These are phyloP conservation scores for Lates calcarifer DNA, from an alignment of 2,113 vertebrate genomes.

Conservation along the genomic window DNA sequence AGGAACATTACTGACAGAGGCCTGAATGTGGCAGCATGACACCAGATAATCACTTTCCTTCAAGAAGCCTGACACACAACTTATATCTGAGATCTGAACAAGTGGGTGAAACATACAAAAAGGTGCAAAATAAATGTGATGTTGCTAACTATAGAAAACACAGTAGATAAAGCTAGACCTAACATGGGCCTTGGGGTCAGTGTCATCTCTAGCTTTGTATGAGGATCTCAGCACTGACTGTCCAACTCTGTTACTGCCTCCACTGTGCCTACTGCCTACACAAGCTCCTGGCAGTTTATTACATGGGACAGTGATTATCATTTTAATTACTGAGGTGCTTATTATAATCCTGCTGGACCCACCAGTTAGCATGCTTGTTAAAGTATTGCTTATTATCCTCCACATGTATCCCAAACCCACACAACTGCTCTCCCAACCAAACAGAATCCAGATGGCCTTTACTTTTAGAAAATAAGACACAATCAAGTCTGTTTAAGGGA, in stretches of 20 bases:
- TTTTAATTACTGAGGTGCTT: constrained; percentile 67
- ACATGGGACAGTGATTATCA: constrained; percentile 54
- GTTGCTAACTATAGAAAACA: not conserved
- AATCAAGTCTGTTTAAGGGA: not conserved
- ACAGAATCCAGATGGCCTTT: not conserved
- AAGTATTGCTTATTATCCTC: constrained; percentile 39
- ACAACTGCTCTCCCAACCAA: not conserved
- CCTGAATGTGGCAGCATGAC: not conserved
- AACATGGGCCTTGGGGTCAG: not conserved
- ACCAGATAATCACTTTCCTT: not conserved
- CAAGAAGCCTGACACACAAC: not conserved
- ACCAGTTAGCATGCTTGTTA: constrained; percentile 41
- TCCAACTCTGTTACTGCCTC: constrained; percentile 2
- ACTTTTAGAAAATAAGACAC: not conserved
- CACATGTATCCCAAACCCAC: not conserved
- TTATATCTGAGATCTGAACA: too few species aligned
- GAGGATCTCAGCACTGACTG: not conserved
- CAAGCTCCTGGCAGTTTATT: constrained; percentile 48
- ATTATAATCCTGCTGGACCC: constrained; percentile 49
- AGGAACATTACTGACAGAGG: not conserved
- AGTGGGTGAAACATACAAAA: not conserved
- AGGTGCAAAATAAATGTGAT: not conserved
- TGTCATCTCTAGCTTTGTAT: not conserved
- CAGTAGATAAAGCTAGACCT: not conserved
- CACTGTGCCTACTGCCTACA: constrained; percentile 6